Percentiles rank a stretch among this genome's conserved stretches.
Evolutionary conservation across 2,888 invertebrate genomes (phyloP).

Genomic region (Stegophylla sp.): DNA sequence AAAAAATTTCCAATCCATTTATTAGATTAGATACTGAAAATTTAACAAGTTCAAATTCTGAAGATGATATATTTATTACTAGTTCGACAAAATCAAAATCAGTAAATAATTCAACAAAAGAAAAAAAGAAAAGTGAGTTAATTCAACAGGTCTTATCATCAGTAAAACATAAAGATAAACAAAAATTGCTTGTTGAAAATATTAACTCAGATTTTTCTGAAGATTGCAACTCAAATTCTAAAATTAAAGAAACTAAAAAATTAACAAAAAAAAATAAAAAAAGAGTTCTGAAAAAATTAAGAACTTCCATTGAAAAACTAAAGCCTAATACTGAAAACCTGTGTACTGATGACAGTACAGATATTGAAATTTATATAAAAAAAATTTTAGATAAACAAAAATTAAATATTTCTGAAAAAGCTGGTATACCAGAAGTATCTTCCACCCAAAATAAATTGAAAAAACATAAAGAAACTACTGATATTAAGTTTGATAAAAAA

Average conservation of each 20-base stretch:
- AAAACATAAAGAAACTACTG: too few relatives aligned
- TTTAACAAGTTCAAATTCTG: conserved; percentile 15
- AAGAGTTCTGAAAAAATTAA: background rate
- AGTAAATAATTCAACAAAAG: background rate
- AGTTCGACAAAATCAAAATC: conserved; percentile 8
- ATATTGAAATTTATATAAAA: too few relatives aligned
- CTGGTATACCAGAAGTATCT: background rate
- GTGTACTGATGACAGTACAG: background rate
- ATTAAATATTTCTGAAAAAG: background rate
- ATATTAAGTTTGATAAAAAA: too few relatives aligned
- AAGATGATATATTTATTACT: background rate
- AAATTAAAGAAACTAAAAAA: background rate
- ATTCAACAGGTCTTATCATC: conserved; percentile 8
- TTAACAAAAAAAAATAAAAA: conserved; percentile 4
- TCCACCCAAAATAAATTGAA: too few relatives aligned
- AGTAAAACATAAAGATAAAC: conserved; percentile 29
- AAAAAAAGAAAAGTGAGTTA: conserved; percentile 12
- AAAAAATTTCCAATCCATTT: background rate
- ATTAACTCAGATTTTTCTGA: background rate
- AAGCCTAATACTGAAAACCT: background rate
- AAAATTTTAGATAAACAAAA: conserved; percentile 7
- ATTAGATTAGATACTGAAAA: background rate
- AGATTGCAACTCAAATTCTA: background rate
- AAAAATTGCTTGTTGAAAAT: background rate
- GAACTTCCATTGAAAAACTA: background rate